phyloP scores from a whole-genome alignment of 2,888 invertebrate species.

The Callinectes sapidus region DNA sequence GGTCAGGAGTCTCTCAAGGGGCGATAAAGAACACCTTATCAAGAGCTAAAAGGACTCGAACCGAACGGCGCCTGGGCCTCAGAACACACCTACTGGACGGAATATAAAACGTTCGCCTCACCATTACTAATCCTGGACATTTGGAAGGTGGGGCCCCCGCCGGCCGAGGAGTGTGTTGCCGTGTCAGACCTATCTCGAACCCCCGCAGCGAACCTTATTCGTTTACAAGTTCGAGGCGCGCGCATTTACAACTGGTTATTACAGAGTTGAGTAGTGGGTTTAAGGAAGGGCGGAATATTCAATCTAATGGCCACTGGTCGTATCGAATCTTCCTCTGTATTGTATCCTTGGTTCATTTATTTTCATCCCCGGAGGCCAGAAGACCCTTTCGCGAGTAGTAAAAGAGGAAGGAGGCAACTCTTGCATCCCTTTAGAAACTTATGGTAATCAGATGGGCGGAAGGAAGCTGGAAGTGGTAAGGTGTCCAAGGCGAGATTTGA shows the following conservation, averaged over 20 bases:
- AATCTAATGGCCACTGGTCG: constrained; percentile 55
- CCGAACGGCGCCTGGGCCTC: not conserved
- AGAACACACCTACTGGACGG: not conserved
- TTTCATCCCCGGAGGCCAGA: constrained; percentile 10
- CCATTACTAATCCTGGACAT: constrained; percentile 44
- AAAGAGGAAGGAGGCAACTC: not conserved
- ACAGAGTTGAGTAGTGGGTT: constrained; percentile 55
- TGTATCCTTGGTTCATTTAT: constrained; percentile 15
- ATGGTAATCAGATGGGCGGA: not conserved
- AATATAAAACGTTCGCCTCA: constrained; percentile 33
- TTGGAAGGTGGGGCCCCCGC: constrained; percentile 47
- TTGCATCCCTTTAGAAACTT: not conserved
- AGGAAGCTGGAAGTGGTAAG: not conserved
- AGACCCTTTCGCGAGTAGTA: constrained; percentile 16
- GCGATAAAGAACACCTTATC: constrained; percentile 26
- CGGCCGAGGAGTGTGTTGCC: constrained; percentile 44
- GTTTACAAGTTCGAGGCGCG: constrained; percentile 67
- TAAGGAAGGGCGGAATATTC: constrained; percentile 52
- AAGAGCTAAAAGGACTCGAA: constrained; percentile 24
- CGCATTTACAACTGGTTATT: constrained; percentile 66
- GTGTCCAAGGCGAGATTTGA: not conserved
- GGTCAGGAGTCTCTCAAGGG: not conserved
- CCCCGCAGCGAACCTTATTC: constrained; percentile 59
- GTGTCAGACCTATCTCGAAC: constrained; percentile 50
- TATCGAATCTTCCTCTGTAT: constrained; percentile 38